These are phyloP conservation scores for Diorhabda sublineata DNA, from an alignment of 1,140 invertebrate genomes.

Conservation along the genomic window DNA sequence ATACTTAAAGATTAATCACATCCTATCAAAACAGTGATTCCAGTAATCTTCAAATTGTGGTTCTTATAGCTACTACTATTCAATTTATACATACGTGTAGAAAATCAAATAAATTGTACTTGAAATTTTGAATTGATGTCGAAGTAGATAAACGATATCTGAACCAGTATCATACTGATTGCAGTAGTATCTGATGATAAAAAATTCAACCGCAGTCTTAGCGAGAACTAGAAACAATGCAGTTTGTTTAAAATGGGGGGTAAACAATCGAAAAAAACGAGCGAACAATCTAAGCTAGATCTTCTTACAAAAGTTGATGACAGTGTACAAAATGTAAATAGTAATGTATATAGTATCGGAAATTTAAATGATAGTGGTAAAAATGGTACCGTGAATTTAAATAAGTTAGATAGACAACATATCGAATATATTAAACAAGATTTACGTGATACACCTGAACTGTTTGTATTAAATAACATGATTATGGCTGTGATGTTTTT, in stretches of 20 bases:
- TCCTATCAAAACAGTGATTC: no score
- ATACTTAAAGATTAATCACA: no score
- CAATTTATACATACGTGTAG: no score
- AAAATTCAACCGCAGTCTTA: no score
- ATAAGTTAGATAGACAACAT: conserved; percentile 49
- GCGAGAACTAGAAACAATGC: no score
- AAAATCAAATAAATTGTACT: no score
- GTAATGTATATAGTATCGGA: neutral
- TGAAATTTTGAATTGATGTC: no score
- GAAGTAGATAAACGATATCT: no score
- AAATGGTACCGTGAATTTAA: neutral
- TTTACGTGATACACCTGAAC: conserved; percentile 57
- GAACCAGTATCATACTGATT: no score
- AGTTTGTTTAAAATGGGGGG: neutral
- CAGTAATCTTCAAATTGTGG: no score
- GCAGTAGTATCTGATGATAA: no score
- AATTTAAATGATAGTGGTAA: neutral
- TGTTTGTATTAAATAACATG: conserved; percentile 73
- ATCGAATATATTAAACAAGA: conserved; percentile 55
- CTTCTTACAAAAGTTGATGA: neutral
- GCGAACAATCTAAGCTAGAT: neutral
- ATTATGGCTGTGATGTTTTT: conserved; percentile 73
- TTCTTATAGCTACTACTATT: no score
- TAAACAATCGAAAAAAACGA: neutral
- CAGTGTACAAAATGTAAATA: neutral